phyloP scores from a whole-genome alignment of 1,140 invertebrate species.

The Conus betulinus region DNA sequence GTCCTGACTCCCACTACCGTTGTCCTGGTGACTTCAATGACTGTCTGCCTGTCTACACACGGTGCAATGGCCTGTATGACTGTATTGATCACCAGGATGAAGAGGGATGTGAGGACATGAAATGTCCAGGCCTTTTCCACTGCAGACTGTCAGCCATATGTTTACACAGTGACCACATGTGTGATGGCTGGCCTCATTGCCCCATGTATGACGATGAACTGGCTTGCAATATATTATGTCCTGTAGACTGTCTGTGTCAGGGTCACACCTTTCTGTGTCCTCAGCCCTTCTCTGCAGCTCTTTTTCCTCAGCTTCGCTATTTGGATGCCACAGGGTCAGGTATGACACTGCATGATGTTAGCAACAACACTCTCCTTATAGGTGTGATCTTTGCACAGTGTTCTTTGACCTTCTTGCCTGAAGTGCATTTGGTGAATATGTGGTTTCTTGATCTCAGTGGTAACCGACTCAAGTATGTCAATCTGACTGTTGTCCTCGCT shows the following conservation, averaged over 20 bases:
- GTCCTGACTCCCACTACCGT: neutral
- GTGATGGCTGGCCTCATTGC: slow-evolving; percentile 8
- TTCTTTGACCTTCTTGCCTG: neutral
- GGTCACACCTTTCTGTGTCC: neutral
- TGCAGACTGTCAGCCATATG: neutral
- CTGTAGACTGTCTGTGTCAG: neutral
- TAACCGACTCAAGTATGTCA: neutral
- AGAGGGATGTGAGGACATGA: neutral
- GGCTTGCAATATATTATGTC: neutral
- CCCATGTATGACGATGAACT: neutral
- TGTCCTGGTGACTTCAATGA: neutral
- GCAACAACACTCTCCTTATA: neutral
- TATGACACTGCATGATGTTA: neutral
- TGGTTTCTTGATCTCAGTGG: slow-evolving; percentile 25
- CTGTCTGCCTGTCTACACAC: neutral
- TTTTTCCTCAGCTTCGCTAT: neutral
- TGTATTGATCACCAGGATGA: slow-evolving; percentile 10
- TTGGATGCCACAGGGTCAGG: neutral
- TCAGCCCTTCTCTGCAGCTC: neutral
- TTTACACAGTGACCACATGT: neutral
- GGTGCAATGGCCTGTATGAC: slow-evolving; percentile 19
- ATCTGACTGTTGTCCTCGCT: neutral
- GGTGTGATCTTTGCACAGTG: neutral
- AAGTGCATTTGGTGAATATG: neutral
- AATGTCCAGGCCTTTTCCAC: neutral